Conservation (phyloP, 2,113 vertebrate species). For the Todiramphus saurophagus region DNA sequence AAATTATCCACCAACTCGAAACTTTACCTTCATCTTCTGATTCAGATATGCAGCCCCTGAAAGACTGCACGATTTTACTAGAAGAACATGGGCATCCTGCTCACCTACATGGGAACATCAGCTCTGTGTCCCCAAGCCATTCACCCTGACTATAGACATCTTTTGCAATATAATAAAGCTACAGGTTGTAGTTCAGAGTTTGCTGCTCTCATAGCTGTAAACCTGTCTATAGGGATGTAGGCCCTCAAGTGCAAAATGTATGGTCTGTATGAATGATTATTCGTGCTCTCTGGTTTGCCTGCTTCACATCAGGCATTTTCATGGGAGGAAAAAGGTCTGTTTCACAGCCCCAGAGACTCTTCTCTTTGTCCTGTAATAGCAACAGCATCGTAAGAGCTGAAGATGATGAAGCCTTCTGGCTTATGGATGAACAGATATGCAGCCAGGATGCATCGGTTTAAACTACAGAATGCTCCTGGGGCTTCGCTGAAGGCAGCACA, state of each 20-base stretch:
- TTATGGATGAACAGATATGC: background rate
- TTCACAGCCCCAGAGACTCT: background rate
- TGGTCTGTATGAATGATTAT: no score
- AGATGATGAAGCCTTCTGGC: rapidly evolving
- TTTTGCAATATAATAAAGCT: background rate
- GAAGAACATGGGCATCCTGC: background rate
- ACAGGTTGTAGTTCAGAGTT: background rate
- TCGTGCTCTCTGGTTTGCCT: background rate
- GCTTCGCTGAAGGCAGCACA: background rate
- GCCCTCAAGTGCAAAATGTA: background rate
- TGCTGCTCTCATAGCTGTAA: background rate
- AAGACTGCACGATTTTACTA: background rate
- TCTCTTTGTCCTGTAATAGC: background rate
- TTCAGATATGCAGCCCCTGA: background rate
- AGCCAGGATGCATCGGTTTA: background rate
- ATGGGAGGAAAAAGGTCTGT: rapidly evolving
- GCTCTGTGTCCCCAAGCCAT: background rate
- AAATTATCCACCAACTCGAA: background rate
- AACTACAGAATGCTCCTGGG: background rate
- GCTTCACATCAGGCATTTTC: background rate
- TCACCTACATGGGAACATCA: background rate
- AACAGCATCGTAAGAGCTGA: background rate
- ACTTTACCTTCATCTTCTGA: background rate
- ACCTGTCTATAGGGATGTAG: background rate
- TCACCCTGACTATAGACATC: background rate